Percentiles rank a stretch among this genome's conserved stretches.
phyloP scores from a whole-genome alignment of 2,113 vertebrate genomes.

The Sinosuthora webbiana region DNA sequence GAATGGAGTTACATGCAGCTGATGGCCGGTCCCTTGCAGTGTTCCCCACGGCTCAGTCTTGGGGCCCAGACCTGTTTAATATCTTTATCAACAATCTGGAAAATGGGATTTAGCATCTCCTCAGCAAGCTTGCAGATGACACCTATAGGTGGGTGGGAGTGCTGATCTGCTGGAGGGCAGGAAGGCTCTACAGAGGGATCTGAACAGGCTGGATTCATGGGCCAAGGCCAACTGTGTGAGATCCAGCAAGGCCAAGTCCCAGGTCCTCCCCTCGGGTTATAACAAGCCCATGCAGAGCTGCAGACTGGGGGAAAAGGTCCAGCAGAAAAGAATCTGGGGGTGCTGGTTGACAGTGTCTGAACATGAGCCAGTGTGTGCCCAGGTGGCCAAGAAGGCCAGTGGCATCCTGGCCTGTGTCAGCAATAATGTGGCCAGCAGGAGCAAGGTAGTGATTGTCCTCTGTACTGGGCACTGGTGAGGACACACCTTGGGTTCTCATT shows the following conservation, averaged over 20 bases:
- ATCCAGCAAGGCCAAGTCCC: not conserved
- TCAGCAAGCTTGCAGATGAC: not conserved
- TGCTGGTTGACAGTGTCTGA: not conserved
- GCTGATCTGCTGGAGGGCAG: not conserved
- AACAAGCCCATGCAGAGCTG: not conserved
- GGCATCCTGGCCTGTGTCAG: not conserved
- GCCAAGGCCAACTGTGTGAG: fast-evolving
- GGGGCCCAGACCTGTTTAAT: not conserved
- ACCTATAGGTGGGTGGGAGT: not conserved
- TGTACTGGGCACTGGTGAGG: not conserved
- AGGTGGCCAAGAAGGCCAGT: not conserved
- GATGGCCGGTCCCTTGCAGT: fast-evolving
- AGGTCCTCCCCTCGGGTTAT: not conserved
- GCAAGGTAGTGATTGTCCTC: fast-evolving
- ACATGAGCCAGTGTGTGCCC: fast-evolving
- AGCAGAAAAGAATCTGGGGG: not conserved
- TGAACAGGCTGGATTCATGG: not conserved
- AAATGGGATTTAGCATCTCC: not conserved
- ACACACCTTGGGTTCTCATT: not conserved
- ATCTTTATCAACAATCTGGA: not conserved
- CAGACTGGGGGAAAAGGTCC: not conserved
- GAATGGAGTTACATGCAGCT: not conserved
- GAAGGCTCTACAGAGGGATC: no score
- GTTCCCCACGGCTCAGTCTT: not conserved
- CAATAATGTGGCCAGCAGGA: not conserved